Conservation (phyloP, 37 sponge, comb jelly and placozoan genomes). For the Halisarca cf. caerulea region DNA sequence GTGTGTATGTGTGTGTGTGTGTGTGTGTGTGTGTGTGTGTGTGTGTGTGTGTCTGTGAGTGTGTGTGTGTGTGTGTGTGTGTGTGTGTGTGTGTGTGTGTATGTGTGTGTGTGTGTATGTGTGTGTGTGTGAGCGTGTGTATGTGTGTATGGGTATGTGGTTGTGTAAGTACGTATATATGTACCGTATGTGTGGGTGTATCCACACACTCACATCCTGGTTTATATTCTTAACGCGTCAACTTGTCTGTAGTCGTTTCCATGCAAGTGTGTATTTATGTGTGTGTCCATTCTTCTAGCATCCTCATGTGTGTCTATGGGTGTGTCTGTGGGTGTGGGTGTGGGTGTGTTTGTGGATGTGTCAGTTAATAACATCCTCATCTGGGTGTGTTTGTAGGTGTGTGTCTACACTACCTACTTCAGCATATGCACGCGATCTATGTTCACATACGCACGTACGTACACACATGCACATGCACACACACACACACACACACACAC, state of each 20-base stretch:
- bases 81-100: conserved; percentile 7
- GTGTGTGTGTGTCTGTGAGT: conserved; percentile 19
- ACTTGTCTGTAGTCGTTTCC: too few relatives aligned
- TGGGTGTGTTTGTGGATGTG: too few relatives aligned
- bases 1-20: conserved; percentile 13
- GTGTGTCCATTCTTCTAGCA: too few relatives aligned
- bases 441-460: too few relatives aligned
- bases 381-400: neutral
- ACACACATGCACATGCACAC: too few relatives aligned
- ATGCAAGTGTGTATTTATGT: too few relatives aligned
- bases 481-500: too few relatives aligned
- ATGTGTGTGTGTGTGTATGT: conserved; percentile 10
- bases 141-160: conserved; percentile 7
- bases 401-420: neutral
- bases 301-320: neutral
- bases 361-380: too few relatives aligned
- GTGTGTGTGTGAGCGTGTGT: neutral
- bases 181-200: neutral
- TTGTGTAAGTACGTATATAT: neutral
- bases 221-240: too few relatives aligned
- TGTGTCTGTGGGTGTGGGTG: neutral
- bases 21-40: neutral
- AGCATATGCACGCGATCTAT: neutral
- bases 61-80: conserved; percentile 15
- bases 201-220: too few relatives aligned